Conservation (phyloP, 2,797 vertebrate species). For the Sebastes minor region DNA sequence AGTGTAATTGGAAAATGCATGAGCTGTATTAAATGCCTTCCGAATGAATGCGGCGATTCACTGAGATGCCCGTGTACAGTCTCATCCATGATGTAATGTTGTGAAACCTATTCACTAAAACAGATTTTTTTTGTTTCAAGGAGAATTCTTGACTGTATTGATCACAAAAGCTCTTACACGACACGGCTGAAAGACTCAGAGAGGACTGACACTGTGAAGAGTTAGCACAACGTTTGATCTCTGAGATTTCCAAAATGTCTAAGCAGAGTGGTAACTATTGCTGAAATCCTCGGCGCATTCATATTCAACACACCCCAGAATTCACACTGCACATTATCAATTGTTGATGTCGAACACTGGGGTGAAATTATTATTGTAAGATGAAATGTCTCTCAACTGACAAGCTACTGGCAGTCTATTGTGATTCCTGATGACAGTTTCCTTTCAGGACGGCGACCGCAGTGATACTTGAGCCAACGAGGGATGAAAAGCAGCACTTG, state of each 20-base stretch:
- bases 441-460: background rate
- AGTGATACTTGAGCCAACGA: background rate
- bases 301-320: background rate
- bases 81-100: constrained; percentile 66
- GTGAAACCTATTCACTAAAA: constrained; percentile 62
- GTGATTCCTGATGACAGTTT: background rate
- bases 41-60: constrained; percentile 34
- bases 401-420: background rate
- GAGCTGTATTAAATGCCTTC: constrained; percentile 24
- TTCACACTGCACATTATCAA: constrained; percentile 11
- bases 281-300: constrained; percentile 15
- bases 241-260: constrained; percentile 46
- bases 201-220: constrained; percentile 50
- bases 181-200: constrained; percentile 45
- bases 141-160: constrained; percentile 64
- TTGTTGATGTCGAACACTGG: background rate
- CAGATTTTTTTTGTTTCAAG: constrained; percentile 59
- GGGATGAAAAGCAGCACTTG: background rate
- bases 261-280: constrained; percentile 16
- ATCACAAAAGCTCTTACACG: constrained; percentile 59
- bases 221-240: constrained; percentile 54
- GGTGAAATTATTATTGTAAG: background rate
- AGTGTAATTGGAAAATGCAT: constrained; percentile 48
- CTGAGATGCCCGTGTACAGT: constrained; percentile 16
- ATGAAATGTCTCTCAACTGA: constrained; percentile 26